Evolutionary conservation across 2,888 invertebrate genomes (phyloP).

Genomic region (Tanypteryx hageni): DNA sequence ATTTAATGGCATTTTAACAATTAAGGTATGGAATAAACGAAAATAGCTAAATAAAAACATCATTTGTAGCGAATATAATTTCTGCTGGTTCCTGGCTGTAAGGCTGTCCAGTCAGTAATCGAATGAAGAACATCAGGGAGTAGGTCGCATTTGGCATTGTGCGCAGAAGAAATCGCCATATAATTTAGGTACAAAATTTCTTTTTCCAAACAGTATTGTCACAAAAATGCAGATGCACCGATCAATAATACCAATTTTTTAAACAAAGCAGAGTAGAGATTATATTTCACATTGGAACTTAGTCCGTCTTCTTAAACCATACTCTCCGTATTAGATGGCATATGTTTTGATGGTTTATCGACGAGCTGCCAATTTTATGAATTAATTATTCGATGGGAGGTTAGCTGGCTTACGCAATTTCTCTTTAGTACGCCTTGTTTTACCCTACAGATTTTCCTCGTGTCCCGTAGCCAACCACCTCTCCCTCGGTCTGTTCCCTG

Average conservation of each 20-base stretch:
- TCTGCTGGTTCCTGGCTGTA: too few relatives aligned
- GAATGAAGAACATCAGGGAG: neutral
- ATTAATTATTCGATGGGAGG: neutral
- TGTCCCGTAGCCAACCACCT: neutral
- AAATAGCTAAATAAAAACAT: too few relatives aligned
- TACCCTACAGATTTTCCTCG: neutral
- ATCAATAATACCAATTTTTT: too few relatives aligned
- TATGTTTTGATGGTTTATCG: neutral
- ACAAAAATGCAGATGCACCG: too few relatives aligned
- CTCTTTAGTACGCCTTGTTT: neutral
- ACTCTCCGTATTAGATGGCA: neutral
- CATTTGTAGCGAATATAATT: too few relatives aligned
- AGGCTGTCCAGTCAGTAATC: neutral
- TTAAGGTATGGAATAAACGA: too few relatives aligned
- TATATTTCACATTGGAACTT: neutral
- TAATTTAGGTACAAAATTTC: too few relatives aligned
- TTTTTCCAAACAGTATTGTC: too few relatives aligned
- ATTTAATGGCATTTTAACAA: too few relatives aligned
- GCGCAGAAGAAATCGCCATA: neutral
- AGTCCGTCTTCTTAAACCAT: neutral
- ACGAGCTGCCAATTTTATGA: constrained; percentile 10
- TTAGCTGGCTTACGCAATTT: neutral
- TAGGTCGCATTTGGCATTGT: neutral
- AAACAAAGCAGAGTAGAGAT: too few relatives aligned
- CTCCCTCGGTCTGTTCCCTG: neutral